Percentiles rank a stretch among this genome's conserved stretches.
These are phyloP conservation scores for Coenonympha glycerion DNA, from an alignment of 2,888 invertebrate genomes.

Conservation along the genomic window DNA sequence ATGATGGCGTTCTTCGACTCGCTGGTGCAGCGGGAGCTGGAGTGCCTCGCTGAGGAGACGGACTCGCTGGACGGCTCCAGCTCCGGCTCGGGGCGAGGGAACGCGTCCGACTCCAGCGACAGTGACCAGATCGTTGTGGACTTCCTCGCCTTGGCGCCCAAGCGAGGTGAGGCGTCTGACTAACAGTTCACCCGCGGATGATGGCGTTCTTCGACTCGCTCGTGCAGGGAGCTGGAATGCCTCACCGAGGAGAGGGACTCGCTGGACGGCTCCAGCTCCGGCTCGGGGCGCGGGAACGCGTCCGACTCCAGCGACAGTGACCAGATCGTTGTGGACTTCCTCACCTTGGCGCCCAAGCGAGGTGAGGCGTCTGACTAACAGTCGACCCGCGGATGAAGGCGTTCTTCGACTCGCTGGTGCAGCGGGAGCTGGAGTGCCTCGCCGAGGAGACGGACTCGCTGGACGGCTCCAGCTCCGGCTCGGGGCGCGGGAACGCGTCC, in stretches of 20 bases:
- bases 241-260: slow-evolving; percentile 75
- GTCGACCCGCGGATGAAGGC: slow-evolving; percentile 98
- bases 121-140: slow-evolving; percentile 55
- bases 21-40: slow-evolving; percentile 91
- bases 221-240: slow-evolving; percentile 92
- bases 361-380: slow-evolving; percentile 37
- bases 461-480: slow-evolving; percentile 49
- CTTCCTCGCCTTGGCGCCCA: slow-evolving; percentile 54
- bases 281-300: slow-evolving; percentile 40
- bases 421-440: slow-evolving; percentile 90
- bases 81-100: slow-evolving; percentile 38
- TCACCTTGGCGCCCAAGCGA: slow-evolving; percentile 57
- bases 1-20: slow-evolving; percentile 99
- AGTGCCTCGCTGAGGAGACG: slow-evolving; percentile 81
- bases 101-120: slow-evolving; percentile 57
- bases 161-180: slow-evolving; percentile 43
- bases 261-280: slow-evolving; percentile 52
- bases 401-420: slow-evolving; percentile 95
- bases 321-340: slow-evolving; percentile 52
- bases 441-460: slow-evolving; percentile 74
- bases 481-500: slow-evolving; percentile 42
- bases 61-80: slow-evolving; percentile 58
- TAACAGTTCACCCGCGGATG: slow-evolving; percentile 95
- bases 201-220: slow-evolving; percentile 97
- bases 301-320: slow-evolving; percentile 58